These are phyloP conservation scores for Chroicocephalus ridibundus DNA, from an alignment of 2,113 vertebrate species.

Conservation along the genomic window DNA sequence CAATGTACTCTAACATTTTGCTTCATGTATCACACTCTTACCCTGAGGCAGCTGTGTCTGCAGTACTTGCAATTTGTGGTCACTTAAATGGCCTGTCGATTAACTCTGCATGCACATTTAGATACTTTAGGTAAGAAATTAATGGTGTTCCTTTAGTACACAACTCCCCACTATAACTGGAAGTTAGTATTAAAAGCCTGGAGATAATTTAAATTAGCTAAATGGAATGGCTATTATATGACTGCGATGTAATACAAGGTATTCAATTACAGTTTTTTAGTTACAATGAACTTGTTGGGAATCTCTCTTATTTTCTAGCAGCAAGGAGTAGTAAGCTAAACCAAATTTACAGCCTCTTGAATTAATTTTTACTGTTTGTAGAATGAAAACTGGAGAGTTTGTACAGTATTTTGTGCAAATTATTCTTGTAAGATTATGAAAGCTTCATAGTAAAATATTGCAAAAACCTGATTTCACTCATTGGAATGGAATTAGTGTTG, in stretches of 20 bases:
- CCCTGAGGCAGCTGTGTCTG: not conserved
- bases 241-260: not conserved
- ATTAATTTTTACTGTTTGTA: not conserved
- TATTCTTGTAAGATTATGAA: not conserved
- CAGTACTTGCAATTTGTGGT: not conserved
- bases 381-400: not conserved
- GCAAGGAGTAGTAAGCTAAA: not conserved
- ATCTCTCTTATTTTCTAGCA: not conserved
- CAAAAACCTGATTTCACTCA: not conserved
- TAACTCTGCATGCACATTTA: not conserved
- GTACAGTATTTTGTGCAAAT: not conserved
- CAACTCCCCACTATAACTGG: not conserved
- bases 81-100: not conserved
- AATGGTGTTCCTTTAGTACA: not conserved
- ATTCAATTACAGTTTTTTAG: not conserved
- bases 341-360: not conserved
- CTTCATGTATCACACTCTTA: not conserved
- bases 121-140: not conserved
- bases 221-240: not conserved
- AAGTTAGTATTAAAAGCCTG: not conserved
- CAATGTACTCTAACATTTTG: not conserved
- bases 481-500: not conserved
- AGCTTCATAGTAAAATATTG: not conserved
- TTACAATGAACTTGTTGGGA: not conserved
- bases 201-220: not conserved